Evolutionary conservation across 2,888 invertebrate genomes (phyloP), one percentile per base, ranked within the genome.

Genomic region (Drepana falcataria): DNA sequence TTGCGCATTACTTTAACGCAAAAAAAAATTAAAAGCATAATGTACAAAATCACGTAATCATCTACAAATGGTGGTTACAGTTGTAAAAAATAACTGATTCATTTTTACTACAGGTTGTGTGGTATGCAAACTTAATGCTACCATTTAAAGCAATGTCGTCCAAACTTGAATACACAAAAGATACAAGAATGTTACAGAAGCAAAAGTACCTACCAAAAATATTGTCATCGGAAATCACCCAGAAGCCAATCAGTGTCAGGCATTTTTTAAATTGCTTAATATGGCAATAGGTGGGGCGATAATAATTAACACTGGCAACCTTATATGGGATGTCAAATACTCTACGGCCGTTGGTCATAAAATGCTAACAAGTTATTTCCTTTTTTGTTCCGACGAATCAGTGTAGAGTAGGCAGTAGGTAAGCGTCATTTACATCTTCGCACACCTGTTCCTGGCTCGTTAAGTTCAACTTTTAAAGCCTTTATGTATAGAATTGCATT

Each of bases 201-300:
- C 74, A 76, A 71, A 73, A 81, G 75, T 79, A 69, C 80, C 83
- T 64, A 65, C 70, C 81, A 78, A 81, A 85, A 79, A 69, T 63
- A 68, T 69, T 63, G 68, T 77, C 70, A 78, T 82, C 81, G 82
- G 71, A 55, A 54, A 57, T 58, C 57, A 60, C 58, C 55, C 62
- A 68, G 63, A 66, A 73, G 69, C 81, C 80, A 79, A 78, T 79
- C 73, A 69, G 65, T 59, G 68, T 54, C 55, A 57, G 60, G 65
- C 63, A 64, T 66, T 64, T 61, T 63, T 67, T 71, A 71, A 68
- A 65, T 57, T 57, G 68, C 78, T 53, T 57, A 79, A 37, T 69
- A 79, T 74, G 82, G 83, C 57, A 65, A 78, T 80, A 79, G 83
- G 84, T 73, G 85, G 83, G 64, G 73, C 68, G 53, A 63, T 63